Evolutionary conservation across 1,140 invertebrate genomes (phyloP), one percentile per base, ranked within the genome.

Genomic region (Drosophila erecta): DNA sequence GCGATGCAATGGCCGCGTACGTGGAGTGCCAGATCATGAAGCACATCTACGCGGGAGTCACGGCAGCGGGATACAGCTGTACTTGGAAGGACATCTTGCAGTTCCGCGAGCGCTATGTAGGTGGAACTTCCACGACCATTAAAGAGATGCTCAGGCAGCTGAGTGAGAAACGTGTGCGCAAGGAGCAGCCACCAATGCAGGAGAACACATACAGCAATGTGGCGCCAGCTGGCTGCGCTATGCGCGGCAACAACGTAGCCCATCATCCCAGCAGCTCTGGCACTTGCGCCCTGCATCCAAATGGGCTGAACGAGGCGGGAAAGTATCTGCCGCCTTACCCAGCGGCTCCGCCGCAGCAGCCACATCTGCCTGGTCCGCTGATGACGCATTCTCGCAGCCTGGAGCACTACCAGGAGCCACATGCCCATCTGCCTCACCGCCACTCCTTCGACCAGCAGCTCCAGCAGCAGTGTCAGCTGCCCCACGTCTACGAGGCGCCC

Each of bases 1-100:
- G 96, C 46, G 97, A 98, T 92, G 96, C 96, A 4, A 94, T 97
- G 65, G 95, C 97, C n/a, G 97, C 97, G 20, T 96, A 96, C 92
- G 96, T 96, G 40, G 97, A 98, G 93, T 97, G 96, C 89, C 95
- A 97, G 94, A 95, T 95, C 79, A 93, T 95, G 92, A 94, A 94
- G 15, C 92, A 94, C 74, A 94, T 94, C 43, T 94, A 93, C 59
- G 69, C 77, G 1, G 86, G 80, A 2, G 50, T 92, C 1, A 57
- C 56, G 6, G 64, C 80, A 5, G 66, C 70, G 6, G 85, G 83
- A 30, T 75, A 90, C 4, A 79, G n/a, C 27, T 91, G 94, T 56
- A 94, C 93, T 2, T 96, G 95, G 95, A 76, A 94, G 20, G 95
- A 96, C 61, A 94, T 96, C 7, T 90, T 95, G 54, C 93, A 95